Conservation (phyloP, 2,888 invertebrate genomes). For the Ectemnius continuus region DNA sequence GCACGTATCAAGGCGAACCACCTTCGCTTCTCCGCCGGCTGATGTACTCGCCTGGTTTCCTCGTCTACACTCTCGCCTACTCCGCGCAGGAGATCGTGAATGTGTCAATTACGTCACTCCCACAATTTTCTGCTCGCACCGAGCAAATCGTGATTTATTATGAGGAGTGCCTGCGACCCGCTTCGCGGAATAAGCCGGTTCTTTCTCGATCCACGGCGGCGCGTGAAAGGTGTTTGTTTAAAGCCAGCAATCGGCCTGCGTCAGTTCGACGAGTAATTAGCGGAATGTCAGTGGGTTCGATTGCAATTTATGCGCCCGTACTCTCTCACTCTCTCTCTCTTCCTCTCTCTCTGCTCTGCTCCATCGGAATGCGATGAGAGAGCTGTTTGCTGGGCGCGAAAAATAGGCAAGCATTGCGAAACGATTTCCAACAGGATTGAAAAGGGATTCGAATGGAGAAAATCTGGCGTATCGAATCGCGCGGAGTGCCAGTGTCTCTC, state of each 20-base stretch:
- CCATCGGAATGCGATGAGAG: constrained; percentile 11
- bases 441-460: too few species aligned
- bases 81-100: constrained; percentile 18
- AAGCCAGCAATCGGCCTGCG: too few species aligned
- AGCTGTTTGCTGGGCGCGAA: not conserved
- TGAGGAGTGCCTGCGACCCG: too few species aligned
- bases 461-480: too few species aligned
- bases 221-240: too few species aligned
- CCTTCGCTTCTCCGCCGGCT: constrained; percentile 9
- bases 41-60: constrained; percentile 5
- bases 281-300: too few species aligned
- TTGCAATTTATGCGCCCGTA: not conserved
- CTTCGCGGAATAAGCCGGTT: too few species aligned
- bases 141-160: constrained; percentile 19
- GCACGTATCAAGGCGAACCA: constrained; percentile 3
- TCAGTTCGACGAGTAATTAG: too few species aligned
- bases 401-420: too few species aligned
- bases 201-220: too few species aligned
- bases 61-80: constrained; percentile 12
- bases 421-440: too few species aligned
- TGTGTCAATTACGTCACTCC: constrained; percentile 30
- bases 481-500: too few species aligned
- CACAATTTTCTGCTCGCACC: constrained; percentile 15
- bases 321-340: not conserved
- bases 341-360: not conserved